Evolutionary conservation across 1,140 invertebrate genomes (phyloP).

Genomic region (Drosophila melanica): DNA sequence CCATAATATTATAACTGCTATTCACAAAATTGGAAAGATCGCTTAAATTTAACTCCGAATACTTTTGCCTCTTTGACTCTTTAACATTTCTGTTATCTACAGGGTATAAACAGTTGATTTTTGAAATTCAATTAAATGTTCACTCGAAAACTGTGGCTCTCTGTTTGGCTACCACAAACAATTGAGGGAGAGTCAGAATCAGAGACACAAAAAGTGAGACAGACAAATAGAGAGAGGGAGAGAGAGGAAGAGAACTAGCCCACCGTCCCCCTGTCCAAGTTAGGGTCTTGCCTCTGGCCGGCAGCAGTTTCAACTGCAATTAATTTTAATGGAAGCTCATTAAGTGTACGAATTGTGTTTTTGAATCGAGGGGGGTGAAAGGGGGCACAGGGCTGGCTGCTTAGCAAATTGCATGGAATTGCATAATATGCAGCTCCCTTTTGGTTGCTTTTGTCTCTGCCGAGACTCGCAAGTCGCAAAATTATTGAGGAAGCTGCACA

Average conservation of each 20-base stretch:
- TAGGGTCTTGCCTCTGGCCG: slow-evolving; percentile 38
- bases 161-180: slow-evolving; percentile 52
- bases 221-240: not conserved
- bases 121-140: slow-evolving; percentile 57
- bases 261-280: slow-evolving; percentile 12
- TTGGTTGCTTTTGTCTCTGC: slow-evolving; percentile 12
- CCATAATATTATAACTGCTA: too few species aligned
- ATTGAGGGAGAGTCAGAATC: slow-evolving; percentile 4
- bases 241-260: not conserved
- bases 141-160: slow-evolving; percentile 19
- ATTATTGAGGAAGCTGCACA: slow-evolving; percentile 56
- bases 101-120: slow-evolving; percentile 17
- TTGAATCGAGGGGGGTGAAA: not conserved
- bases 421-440: slow-evolving; percentile 54
- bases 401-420: slow-evolving; percentile 49
- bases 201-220: not conserved
- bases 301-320: slow-evolving; percentile 73
- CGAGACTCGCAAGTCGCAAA: slow-evolving; percentile 4
- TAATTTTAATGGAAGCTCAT: slow-evolving; percentile 82
- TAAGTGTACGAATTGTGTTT: slow-evolving; percentile 72
- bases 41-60: too few species aligned
- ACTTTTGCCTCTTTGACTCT: too few species aligned
- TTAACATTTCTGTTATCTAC: not conserved
- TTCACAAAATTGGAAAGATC: too few species aligned
- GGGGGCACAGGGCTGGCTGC: slow-evolving; percentile 16